These are phyloP conservation scores for Linurgus olivaceus DNA, from an alignment of 2,797 vertebrate genomes.

Conservation along the genomic window DNA sequence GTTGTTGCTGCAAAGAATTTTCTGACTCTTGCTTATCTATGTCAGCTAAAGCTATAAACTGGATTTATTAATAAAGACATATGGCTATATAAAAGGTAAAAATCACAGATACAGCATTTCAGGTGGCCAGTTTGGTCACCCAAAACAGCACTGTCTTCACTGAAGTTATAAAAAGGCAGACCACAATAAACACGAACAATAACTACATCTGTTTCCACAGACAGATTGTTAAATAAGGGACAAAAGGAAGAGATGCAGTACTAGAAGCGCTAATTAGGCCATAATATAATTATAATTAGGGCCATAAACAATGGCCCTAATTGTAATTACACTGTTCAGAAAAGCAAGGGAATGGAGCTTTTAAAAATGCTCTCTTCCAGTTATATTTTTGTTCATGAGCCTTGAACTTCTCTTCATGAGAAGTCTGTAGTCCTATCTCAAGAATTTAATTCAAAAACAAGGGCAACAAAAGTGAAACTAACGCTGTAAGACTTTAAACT, in stretches of 20 bases:
- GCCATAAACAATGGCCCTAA: neutral
- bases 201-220: neutral
- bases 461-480: neutral
- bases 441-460: neutral
- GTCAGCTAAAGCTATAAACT: neutral
- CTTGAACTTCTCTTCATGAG: neutral
- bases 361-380: neutral
- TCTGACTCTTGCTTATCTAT: neutral
- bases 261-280: neutral
- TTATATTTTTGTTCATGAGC: neutral
- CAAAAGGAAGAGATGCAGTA: neutral
- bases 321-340: neutral
- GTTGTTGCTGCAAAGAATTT: neutral
- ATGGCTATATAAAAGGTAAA: neutral
- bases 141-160: neutral
- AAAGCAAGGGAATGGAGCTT: neutral
- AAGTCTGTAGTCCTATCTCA: neutral
- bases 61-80: neutral
- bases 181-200: neutral
- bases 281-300: neutral
- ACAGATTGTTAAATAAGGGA: neutral
- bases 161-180: neutral
- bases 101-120: neutral
- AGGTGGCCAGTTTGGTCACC: neutral
- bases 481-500: neutral